Evolutionary conservation across 2,888 invertebrate genomes (phyloP).

Genomic region (Mythimna lalbum): DNA sequence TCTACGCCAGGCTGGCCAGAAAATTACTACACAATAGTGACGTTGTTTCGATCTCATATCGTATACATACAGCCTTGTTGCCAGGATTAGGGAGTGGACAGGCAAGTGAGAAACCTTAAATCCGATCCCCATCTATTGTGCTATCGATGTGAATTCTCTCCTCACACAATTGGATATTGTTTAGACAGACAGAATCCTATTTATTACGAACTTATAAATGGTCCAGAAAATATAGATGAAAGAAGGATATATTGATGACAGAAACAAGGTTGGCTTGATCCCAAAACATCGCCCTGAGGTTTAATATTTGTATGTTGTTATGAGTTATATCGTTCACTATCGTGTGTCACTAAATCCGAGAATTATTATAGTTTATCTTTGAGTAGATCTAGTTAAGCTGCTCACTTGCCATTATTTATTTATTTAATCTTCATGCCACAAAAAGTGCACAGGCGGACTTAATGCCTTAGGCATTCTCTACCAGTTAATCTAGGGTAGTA

Average conservation of each 20-base stretch:
- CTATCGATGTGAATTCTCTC: not conserved
- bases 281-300: not conserved
- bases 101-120: too few species aligned
- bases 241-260: not conserved
- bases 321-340: not conserved
- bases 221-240: too few species aligned
- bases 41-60: not conserved
- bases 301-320: not conserved
- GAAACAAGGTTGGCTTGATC: not conserved
- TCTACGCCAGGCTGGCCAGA: not conserved
- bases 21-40: not conserved
- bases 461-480: too few species aligned
- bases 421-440: too few species aligned
- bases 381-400: not conserved
- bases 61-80: too few species aligned
- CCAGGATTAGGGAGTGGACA: not conserved
- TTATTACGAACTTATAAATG: too few species aligned
- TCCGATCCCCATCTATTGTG: not conserved
- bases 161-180: too few species aligned
- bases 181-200: not conserved
- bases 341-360: not conserved
- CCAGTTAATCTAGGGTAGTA: too few species aligned
- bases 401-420: not conserved
- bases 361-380: slow-evolving; percentile 2
- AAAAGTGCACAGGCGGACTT: too few species aligned